Conservation (phyloP, 2,888 invertebrate genomes). For the Epinotia demarniana region DNA sequence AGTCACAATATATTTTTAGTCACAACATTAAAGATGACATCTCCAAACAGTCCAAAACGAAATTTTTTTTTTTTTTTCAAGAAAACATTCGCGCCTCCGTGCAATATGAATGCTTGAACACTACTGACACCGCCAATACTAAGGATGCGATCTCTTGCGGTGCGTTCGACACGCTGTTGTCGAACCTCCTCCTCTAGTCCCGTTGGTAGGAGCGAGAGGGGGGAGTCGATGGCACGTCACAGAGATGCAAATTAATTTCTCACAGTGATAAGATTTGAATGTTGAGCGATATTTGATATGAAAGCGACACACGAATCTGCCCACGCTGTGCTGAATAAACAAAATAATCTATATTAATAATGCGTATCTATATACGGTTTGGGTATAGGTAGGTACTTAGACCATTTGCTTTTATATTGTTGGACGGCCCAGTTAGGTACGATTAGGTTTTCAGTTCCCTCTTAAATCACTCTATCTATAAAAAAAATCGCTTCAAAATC, state of each 20-base stretch:
- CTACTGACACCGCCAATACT: slow-evolving; percentile 34
- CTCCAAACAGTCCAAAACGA: slow-evolving; percentile 4
- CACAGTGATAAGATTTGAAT: slow-evolving; percentile 45
- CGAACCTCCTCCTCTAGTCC: slow-evolving; percentile 25
- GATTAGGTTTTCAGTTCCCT: no score
- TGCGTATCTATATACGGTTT: slow-evolving; percentile 6
- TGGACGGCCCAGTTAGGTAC: neutral
- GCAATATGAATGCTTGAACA: slow-evolving; percentile 38
- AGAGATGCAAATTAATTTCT: slow-evolving; percentile 43
- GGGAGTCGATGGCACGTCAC: slow-evolving; percentile 35
- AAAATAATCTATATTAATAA: slow-evolving; percentile 20
- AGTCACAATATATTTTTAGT: neutral
- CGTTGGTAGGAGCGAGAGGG: slow-evolving; percentile 17
- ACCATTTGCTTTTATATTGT: neutral
- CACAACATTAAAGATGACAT: slow-evolving; percentile 15
- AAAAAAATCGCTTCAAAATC: no score
- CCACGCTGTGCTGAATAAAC: slow-evolving; percentile 26
- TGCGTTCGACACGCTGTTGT: slow-evolving; percentile 18
- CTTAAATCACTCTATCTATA: no score
- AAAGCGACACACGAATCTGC: slow-evolving; percentile 36
- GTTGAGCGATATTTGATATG: slow-evolving; percentile 42
- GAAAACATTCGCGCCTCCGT: slow-evolving; percentile 32
- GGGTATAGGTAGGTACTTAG: neutral
- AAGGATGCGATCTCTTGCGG: slow-evolving; percentile 14
- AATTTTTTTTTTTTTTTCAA: no score